Conservation (phyloP, 2,888 invertebrate genomes). For the Himalopsyche tibetana region DNA sequence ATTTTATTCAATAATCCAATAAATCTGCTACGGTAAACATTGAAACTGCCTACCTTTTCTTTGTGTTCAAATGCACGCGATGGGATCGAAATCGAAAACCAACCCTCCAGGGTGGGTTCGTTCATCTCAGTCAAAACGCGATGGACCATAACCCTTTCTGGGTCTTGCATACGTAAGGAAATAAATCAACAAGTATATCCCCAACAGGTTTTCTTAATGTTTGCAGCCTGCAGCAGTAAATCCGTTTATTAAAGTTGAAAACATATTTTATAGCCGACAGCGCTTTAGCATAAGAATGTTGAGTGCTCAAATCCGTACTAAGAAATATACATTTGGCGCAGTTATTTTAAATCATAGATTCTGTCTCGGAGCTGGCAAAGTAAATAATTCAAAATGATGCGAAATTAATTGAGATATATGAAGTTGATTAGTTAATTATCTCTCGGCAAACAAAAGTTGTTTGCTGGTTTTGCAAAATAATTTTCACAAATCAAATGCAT, state of each 20-base stretch:
- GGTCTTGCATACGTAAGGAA: slow-evolving; percentile 35
- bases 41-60: background rate
- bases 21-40: background rate
- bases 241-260: slow-evolving; percentile 48
- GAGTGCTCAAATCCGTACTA: background rate
- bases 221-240: slow-evolving; percentile 49
- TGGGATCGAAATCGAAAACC: slow-evolving; percentile 3
- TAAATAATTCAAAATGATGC: background rate
- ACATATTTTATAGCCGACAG: slow-evolving; percentile 45
- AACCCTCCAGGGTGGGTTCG: slow-evolving; percentile 1
- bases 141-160: slow-evolving; percentile 39
- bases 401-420: background rate
- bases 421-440: slow-evolving; percentile 3
- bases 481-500: no score
- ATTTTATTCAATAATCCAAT: background rate
- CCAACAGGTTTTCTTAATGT: slow-evolving; percentile 49
- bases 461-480: no score
- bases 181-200: slow-evolving; percentile 49
- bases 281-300: slow-evolving; percentile 33
- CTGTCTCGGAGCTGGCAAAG: background rate
- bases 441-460: no score
- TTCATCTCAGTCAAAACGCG: slow-evolving; percentile 12
- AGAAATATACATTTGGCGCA: slow-evolving; percentile 3
- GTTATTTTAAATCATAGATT: slow-evolving; percentile 2
- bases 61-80: slow-evolving; percentile 27